Evolutionary conservation across 2,113 vertebrate genomes (phyloP).

Genomic region (Paradoxurus hermaphroditus): DNA sequence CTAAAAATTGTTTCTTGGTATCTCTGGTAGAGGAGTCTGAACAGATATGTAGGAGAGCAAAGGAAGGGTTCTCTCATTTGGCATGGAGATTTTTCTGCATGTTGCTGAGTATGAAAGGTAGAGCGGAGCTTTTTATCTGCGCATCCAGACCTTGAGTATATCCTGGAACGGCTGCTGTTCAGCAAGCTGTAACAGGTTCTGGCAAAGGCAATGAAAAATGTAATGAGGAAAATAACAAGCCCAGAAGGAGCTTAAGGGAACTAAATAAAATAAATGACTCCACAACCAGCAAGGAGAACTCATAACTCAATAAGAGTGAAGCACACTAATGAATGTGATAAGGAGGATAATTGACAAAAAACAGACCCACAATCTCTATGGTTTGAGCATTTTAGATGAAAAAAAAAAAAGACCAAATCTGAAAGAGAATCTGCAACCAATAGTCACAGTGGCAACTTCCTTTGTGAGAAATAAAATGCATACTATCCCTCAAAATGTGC

Average conservation of each 20-base stretch:
- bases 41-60: background rate
- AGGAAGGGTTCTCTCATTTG: background rate
- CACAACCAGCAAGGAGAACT: slow-evolving; percentile 20
- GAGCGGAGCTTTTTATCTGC: too few species aligned
- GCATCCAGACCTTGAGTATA: background rate
- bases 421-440: background rate
- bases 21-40: background rate
- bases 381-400: background rate
- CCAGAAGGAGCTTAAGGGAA: background rate
- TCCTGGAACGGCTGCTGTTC: background rate
- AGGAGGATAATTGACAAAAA: slow-evolving; percentile 47
- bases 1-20: background rate
- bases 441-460: background rate
- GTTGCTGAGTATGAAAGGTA: background rate
- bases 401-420: background rate
- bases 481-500: background rate
- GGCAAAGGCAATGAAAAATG: background rate
- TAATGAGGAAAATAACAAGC: background rate
- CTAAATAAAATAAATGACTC: background rate
- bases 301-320: slow-evolving; percentile 47
- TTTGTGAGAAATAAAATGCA: background rate
- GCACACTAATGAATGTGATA: slow-evolving; percentile 32
- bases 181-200: background rate
- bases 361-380: background rate
- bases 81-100: background rate